A percentile compares a stretch with the other conserved stretches of the same genome.
These are phyloP conservation scores for Gymnocephalus cernua DNA, from an alignment of 2,113 vertebrate genomes.

Conservation along the genomic window DNA sequence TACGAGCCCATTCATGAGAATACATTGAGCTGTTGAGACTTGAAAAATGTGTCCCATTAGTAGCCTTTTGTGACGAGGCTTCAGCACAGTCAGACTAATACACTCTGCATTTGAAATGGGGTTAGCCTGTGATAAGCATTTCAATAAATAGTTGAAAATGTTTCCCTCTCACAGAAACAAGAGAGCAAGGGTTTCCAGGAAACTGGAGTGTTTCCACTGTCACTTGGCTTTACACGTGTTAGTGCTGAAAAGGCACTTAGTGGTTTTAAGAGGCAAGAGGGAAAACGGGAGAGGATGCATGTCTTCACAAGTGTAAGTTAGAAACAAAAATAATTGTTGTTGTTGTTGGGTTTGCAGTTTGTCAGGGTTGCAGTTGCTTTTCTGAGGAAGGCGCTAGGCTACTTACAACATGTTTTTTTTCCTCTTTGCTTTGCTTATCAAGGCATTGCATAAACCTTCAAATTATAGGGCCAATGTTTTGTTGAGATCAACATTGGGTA, in stretches of 20 bases:
- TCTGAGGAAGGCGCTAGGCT: neutral
- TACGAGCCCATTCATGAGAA: no score
- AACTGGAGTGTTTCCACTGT: conserved; percentile 59
- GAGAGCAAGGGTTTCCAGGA: conserved; percentile 57
- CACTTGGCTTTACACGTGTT: conserved; percentile 53
- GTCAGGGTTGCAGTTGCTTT: conserved; percentile 25
- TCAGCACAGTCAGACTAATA: conserved; percentile 12
- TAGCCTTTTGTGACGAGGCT: conserved; percentile 7
- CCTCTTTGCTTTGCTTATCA: conserved; percentile 40
- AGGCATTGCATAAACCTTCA: conserved; percentile 24
- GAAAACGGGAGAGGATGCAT: conserved; percentile 6
- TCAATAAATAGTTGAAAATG: conserved; percentile 29
- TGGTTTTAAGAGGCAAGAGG: conserved; percentile 2
- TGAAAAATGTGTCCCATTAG: conserved; percentile 14
- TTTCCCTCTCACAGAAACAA: conserved; percentile 12
- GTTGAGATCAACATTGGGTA: conserved; percentile 41
- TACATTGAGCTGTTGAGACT: conserved; percentile 3
- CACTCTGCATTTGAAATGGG: conserved; percentile 19
- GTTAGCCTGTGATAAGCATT: conserved; percentile 2
- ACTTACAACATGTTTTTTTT: conserved; percentile 2
- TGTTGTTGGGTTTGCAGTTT: conserved; percentile 23
- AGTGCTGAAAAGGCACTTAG: conserved; percentile 57
- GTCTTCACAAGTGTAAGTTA: conserved; percentile 13
- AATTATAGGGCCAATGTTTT: conserved; percentile 56
- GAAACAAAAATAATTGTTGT: conserved; percentile 37